Conservation (phyloP, 1,140 invertebrate genomes). For the Maconellicoccus hirsutus region DNA sequence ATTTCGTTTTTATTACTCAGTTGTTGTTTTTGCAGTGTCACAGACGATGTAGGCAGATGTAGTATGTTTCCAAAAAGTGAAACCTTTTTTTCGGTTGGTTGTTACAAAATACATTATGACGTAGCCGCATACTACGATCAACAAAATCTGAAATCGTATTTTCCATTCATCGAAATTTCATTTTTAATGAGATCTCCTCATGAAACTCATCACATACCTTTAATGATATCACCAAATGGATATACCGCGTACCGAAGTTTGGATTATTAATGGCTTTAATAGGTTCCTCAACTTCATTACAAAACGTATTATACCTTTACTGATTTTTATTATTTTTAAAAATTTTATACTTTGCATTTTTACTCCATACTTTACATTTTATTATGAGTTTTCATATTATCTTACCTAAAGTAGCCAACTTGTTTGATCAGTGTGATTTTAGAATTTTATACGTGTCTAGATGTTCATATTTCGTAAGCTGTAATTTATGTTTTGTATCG, state of each 20-base stretch:
- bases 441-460: no score
- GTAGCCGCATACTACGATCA: neutral
- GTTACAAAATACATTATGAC: neutral
- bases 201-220: neutral
- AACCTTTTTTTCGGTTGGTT: neutral
- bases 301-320: no score
- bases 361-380: no score
- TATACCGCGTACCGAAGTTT: neutral
- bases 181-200: neutral
- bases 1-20: neutral
- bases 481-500: no score
- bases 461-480: no score
- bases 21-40: neutral
- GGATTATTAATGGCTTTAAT: neutral
- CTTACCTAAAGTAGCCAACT: no score
- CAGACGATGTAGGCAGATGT: neutral
- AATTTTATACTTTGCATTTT: no score
- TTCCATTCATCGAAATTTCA: neutral
- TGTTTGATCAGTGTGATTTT: no score
- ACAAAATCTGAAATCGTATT: neutral
- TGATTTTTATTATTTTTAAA: no score
- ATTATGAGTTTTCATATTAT: no score
- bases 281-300: no score
- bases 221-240: neutral
- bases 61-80: neutral